Conservation (phyloP, 1,140 invertebrate species). For the Eupristina koningsbergeri region DNA sequence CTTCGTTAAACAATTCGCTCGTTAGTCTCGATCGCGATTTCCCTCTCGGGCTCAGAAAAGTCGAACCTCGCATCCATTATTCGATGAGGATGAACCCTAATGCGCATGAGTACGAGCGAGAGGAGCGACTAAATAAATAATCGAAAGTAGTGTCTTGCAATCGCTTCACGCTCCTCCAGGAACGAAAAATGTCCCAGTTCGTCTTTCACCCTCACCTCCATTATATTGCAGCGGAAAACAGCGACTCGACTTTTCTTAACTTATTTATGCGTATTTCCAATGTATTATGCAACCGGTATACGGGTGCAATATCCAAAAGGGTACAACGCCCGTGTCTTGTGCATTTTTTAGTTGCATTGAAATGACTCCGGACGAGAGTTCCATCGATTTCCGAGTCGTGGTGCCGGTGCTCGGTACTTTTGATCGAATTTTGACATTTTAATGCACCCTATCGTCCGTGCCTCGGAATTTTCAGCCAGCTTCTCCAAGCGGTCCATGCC, state of each 20-base stretch:
- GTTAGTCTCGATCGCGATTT: not conserved
- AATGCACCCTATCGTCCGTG: not conserved
- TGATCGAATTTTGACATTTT: not conserved
- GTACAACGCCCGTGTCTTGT: conserved; percentile 26
- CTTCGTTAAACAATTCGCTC: not conserved
- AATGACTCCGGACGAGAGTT: too few species aligned
- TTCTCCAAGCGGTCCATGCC: not conserved
- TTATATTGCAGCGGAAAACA: conserved; percentile 25
- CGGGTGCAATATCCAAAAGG: not conserved
- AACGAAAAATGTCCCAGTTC: not conserved
- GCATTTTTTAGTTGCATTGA: conserved; percentile 53
- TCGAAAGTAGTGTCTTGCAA: conserved; percentile 40
- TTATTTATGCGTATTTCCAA: conserved; percentile 56
- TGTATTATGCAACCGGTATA: conserved; percentile 55
- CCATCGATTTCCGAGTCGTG: not conserved
- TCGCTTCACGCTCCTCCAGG: conserved; percentile 8
- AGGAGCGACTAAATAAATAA: conserved; percentile 43
- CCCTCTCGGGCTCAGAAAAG: not conserved
- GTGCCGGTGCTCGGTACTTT: not conserved
- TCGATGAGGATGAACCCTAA: not conserved
- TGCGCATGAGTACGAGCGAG: too few species aligned
- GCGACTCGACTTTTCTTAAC: conserved; percentile 42
- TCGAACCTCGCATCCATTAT: not conserved
- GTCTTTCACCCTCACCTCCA: too few species aligned
- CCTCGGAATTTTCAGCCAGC: not conserved